Base-by-base conservation (phyloP, 1,140 invertebrate species). In the Leptinotarsa lineolata region DNA sequence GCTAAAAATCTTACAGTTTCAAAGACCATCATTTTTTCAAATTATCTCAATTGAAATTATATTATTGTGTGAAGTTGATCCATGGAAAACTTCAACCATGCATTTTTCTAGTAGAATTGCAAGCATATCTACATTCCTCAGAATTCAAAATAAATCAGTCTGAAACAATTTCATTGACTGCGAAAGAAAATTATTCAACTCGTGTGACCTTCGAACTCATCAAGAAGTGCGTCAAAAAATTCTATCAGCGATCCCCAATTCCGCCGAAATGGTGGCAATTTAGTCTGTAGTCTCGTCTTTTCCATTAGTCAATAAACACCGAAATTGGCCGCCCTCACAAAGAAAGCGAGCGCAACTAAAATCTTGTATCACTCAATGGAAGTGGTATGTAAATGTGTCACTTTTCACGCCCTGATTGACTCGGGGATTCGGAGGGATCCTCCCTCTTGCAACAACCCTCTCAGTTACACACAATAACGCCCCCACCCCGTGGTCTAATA, bases 391-490 rank as follows among this genome's bases (percentile, higher is more conserved):
- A 82, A 82, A 82, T 82, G 81, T 82, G 81, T 82, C 81, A 82
- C 78, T 81, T 82, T 82, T 82, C 81, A 82, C 81, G 81, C 81
- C 80, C 81, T 78, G 81, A 80, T 81, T 82, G 81, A 82, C 80
- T 80, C 74, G 75, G 76, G 6, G 48, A 54, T 54, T 3, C 48
- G 76, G 68, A 76, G 69, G 77, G 74, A 75, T 73, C 64, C 68
- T 48, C 74, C 72, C 78, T 68, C 63, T 63, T 64, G 66, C 68
- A 70, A 71, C 65, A 70, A 76, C 77, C 74, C 74, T 76, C 74
- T 73, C 75, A 67, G 72, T 76, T 76, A 74, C 73, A 73, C 64
- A 75, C 70, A 77, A 76, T 76, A 65, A 71, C 65, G 60, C 71
- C 64, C 70, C 76, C 54, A 68, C 59, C 68, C 71, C 61, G 24